A percentile compares a stretch with the other conserved stretches of the same genome.
Evolutionary conservation across 2,888 invertebrate genomes (phyloP).

Genomic region (Oligia latruncula): DNA sequence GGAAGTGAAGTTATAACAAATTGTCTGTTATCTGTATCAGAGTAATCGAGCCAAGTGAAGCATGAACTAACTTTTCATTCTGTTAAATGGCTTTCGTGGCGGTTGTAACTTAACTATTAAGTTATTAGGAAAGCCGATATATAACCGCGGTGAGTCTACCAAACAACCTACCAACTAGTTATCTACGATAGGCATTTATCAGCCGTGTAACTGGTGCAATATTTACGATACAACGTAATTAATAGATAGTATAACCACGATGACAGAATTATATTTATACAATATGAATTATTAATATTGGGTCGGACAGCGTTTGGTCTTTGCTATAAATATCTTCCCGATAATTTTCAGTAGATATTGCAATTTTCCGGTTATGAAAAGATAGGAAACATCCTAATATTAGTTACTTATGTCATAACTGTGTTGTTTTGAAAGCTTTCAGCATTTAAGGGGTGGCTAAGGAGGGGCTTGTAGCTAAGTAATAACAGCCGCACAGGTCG

Average conservation of each 20-base stretch:
- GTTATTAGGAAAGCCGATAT: constrained; percentile 52
- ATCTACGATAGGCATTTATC: constrained; percentile 55
- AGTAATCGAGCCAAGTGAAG: constrained; percentile 44
- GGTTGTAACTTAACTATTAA: constrained; percentile 57
- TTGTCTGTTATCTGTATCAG: constrained; percentile 27
- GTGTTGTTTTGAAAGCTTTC: not conserved
- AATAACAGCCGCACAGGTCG: not conserved
- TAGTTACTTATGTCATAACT: not conserved
- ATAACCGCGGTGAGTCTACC: constrained; percentile 41
- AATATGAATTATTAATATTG: constrained; percentile 28
- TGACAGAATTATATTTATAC: constrained; percentile 39
- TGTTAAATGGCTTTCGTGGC: constrained; percentile 55
- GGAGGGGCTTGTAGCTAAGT: not conserved
- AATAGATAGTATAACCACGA: constrained; percentile 27
- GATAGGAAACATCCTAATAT: not conserved
- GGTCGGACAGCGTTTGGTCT: constrained; percentile 11
- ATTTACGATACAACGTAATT: constrained; percentile 43
- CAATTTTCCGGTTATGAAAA: not conserved
- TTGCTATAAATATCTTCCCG: constrained; percentile 7
- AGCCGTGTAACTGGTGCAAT: constrained; percentile 26
- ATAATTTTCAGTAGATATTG: constrained; percentile 3
- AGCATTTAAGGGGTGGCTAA: not conserved
- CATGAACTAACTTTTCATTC: constrained; percentile 59
- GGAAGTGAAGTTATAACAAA: constrained; percentile 31
- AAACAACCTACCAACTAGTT: constrained; percentile 30